Percentiles rank a stretch among this genome's conserved stretches.
phyloP scores from a whole-genome alignment of 2,113 vertebrate genomes.

The Spheniscus mendiculus region DNA sequence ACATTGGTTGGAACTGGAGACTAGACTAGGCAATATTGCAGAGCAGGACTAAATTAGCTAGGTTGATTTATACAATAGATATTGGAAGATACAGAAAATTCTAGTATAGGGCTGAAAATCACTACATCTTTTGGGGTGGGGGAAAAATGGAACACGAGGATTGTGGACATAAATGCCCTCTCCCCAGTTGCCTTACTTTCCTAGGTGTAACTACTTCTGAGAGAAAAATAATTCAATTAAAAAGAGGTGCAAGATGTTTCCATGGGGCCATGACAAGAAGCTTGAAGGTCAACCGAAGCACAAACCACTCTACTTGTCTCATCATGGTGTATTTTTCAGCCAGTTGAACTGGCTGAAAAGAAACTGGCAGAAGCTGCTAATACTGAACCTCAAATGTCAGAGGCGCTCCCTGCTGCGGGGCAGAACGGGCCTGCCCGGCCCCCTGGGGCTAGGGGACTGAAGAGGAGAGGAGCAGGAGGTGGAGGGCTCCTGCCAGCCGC shows the following conservation, averaged over 20 bases:
- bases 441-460: not conserved
- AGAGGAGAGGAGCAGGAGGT: not conserved
- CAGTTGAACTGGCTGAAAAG: not conserved
- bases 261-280: not conserved
- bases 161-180: not conserved
- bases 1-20: not conserved
- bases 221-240: not conserved
- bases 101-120: not conserved
- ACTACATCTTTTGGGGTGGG: not conserved
- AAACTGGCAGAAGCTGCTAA: not conserved
- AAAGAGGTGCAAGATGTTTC: not conserved
- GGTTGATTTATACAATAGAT: not conserved
- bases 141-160: not conserved
- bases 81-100: not conserved
- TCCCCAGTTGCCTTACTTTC: not conserved
- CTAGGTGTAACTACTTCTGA: not conserved
- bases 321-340: not conserved
- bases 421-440: not conserved
- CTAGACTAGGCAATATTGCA: not conserved
- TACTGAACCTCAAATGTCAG: rapidly evolving
- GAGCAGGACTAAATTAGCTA: not conserved
- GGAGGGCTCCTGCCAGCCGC: not conserved
- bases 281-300: not conserved
- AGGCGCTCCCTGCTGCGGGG: not conserved
- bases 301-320: not conserved